These are phyloP conservation scores for Cebidichthys violaceus DNA, from an alignment of 2,113 vertebrate species.

Conservation along the genomic window DNA sequence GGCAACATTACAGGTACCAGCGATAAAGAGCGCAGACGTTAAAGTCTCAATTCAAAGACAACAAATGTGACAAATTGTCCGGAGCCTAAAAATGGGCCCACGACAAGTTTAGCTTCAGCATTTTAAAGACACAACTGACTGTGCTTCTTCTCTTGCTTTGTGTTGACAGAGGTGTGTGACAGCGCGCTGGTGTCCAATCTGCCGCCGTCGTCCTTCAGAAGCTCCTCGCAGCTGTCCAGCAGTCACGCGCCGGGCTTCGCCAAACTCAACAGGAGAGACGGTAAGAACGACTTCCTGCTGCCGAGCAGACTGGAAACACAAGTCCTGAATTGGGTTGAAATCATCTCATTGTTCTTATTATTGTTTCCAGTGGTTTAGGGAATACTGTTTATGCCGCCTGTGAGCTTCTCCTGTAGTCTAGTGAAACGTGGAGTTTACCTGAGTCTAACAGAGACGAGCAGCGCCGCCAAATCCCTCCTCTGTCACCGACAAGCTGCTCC, in stretches of 20 bases:
- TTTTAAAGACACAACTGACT: neutral
- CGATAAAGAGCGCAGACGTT: neutral
- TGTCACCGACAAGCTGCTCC: neutral
- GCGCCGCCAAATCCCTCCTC: neutral
- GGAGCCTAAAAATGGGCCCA: neutral
- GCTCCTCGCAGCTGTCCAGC: conserved; percentile 89
- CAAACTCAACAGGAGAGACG: conserved; percentile 92
- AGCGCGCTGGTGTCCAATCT: conserved; percentile 86
- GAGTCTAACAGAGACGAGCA: neutral
- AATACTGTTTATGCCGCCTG: neutral
- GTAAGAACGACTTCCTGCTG: conserved; percentile 79
- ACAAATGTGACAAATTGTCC: neutral
- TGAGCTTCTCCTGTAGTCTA: neutral
- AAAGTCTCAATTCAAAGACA: neutral
- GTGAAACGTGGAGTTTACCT: conserved; percentile 1
- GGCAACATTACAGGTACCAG: neutral
- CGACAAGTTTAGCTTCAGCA: neutral
- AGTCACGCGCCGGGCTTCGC: conserved; percentile 88
- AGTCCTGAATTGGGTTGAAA: neutral
- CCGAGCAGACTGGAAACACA: neutral
- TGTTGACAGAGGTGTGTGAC: conserved; percentile 89
- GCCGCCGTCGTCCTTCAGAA: conserved; percentile 88
- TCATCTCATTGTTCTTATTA: neutral
- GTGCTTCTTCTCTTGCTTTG: conserved; percentile 17
- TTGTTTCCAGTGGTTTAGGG: neutral